A percentile compares a stretch with the other conserved stretches of the same genome.
phyloP scores from a whole-genome alignment of 2,797 vertebrate species.

The Molossus molossus region DNA sequence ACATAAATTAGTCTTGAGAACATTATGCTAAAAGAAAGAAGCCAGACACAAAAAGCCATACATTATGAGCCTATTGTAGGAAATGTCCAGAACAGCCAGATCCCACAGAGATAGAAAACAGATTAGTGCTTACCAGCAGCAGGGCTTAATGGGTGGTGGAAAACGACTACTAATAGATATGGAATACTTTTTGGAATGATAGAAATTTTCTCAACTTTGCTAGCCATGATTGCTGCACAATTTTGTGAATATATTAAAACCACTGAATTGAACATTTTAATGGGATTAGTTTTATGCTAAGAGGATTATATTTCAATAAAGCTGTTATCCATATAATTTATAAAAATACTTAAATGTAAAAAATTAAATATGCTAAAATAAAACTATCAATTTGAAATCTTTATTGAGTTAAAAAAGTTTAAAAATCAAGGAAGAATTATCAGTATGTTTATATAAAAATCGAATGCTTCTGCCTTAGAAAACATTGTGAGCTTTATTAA shows the following conservation, averaged over 20 bases:
- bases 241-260: neutral
- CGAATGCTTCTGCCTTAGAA: neutral
- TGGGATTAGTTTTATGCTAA: neutral
- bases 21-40: no score
- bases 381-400: neutral
- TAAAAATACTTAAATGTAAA: neutral
- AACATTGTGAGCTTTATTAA: neutral
- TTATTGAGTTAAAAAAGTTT: neutral
- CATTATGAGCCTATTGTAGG: no score
- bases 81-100: neutral
- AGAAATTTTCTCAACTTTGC: neutral
- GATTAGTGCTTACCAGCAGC: neutral
- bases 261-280: neutral
- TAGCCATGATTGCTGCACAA: neutral
- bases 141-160: neutral
- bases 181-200: neutral
- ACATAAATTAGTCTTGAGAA: neutral
- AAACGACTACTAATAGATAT: neutral
- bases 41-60: no score
- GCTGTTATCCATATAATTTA: neutral
- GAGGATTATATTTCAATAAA: neutral
- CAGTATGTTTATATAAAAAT: neutral
- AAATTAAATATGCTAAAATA: neutral
- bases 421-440: neutral
- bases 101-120: neutral